These are phyloP conservation scores for Tragelaphus strepsiceros DNA, from an alignment of 2,113 vertebrate species.

Conservation along the genomic window DNA sequence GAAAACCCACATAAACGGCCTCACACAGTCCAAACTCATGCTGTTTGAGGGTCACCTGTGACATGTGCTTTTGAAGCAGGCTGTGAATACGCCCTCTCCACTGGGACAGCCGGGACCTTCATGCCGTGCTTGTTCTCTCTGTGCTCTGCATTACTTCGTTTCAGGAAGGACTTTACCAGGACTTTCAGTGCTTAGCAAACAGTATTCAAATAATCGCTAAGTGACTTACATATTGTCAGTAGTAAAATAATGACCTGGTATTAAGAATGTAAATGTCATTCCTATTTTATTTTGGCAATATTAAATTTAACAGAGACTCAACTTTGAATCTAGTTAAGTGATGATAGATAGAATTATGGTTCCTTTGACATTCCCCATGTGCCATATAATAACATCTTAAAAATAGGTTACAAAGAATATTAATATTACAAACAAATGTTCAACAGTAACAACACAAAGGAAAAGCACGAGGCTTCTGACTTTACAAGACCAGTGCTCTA, in stretches of 20 bases:
- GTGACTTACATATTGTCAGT: not conserved
- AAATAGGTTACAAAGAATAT: not conserved
- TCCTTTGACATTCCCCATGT: not conserved
- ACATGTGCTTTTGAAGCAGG: not conserved
- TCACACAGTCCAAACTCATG: not conserved
- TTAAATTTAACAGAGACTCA: not conserved
- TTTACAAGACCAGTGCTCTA: not conserved
- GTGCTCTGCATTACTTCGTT: not conserved
- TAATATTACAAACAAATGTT: not conserved
- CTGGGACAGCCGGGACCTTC: not conserved
- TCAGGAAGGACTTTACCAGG: not conserved
- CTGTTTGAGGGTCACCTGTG: not conserved
- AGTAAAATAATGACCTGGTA: not conserved
- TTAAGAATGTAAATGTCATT: not conserved
- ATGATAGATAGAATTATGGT: not conserved
- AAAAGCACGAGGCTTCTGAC: not conserved
- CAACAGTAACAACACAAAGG: not conserved
- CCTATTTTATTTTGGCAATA: slow-evolving; percentile 3
- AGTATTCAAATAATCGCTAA: not conserved
- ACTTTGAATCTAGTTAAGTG: not conserved
- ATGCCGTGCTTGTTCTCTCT: not conserved
- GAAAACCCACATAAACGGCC: not conserved
- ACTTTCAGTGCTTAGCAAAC: not conserved
- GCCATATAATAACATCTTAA: not conserved
- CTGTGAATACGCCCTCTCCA: not conserved